Percentiles rank a stretch among this genome's conserved stretches.
Conservation (phyloP, 2,797 vertebrate genomes). For the Manis pentadactyla region DNA sequence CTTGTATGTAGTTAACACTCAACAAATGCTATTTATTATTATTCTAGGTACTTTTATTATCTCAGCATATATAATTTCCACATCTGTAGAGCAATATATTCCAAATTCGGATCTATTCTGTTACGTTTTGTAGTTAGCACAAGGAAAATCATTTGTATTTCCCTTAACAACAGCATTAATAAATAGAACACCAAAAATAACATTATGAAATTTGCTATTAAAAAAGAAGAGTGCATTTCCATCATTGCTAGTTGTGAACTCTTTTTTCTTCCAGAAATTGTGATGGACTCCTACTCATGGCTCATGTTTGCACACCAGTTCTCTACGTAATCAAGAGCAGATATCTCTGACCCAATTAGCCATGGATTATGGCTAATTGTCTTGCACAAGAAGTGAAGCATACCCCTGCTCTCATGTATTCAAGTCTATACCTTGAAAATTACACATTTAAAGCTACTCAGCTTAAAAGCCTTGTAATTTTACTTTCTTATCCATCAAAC, state of each 20-base stretch:
- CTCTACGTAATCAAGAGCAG: background rate
- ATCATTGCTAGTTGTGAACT: background rate
- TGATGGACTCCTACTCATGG: background rate
- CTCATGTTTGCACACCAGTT: background rate
- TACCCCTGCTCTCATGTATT: background rate
- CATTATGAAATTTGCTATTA: conserved; percentile 19
- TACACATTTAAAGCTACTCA: background rate
- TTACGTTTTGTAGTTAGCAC: background rate
- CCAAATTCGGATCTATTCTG: conserved; percentile 46
- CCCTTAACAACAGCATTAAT: background rate
- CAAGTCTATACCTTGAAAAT: background rate
- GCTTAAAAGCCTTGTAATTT: conserved; percentile 1
- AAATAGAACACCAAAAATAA: conserved; percentile 42
- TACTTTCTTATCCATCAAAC: conserved; percentile 25
- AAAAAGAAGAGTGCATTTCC: background rate
- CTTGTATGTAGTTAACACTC: background rate
- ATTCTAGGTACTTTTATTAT: conserved; percentile 7
- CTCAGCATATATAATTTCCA: background rate
- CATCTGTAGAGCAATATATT: conserved; percentile 22
- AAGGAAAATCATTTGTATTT: conserved; percentile 59
- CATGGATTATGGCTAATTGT: background rate
- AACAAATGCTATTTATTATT: background rate
- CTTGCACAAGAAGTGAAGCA: background rate
- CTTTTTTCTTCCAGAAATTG: background rate
- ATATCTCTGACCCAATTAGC: background rate